Evolutionary conservation across 1,140 invertebrate species (phyloP).

Genomic region (Eubasilissa regina): DNA sequence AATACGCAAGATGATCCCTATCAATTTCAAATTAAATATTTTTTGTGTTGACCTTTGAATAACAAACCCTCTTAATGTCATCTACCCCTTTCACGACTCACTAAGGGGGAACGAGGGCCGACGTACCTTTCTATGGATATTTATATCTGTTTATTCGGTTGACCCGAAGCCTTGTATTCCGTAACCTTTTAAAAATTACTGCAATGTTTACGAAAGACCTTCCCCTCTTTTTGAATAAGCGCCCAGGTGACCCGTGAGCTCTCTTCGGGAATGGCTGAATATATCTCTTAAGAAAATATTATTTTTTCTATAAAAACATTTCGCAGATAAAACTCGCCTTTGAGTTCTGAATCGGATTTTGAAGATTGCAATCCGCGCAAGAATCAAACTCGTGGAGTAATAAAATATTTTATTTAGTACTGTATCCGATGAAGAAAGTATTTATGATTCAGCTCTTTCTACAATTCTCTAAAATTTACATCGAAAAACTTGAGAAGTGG

Average conservation of each 20-base stretch:
- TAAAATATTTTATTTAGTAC: no score
- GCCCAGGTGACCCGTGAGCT: slow-evolving; percentile 54
- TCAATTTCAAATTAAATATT: no score
- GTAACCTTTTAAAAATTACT: slow-evolving; percentile 57
- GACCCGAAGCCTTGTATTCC: slow-evolving; percentile 58
- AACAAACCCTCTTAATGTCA: slow-evolving; percentile 27
- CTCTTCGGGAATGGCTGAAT: slow-evolving; percentile 38
- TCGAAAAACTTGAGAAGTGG: no score
- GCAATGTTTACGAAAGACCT: slow-evolving; percentile 54
- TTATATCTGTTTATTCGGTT: slow-evolving; percentile 59
- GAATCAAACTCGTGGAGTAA: no score
- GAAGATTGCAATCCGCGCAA: no score
- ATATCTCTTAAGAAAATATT: slow-evolving; percentile 49
- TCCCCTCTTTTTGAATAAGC: slow-evolving; percentile 52
- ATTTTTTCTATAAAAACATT: slow-evolving; percentile 56
- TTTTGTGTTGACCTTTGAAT: slow-evolving; percentile 23
- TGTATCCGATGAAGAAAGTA: no score
- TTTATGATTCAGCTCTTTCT: no score
- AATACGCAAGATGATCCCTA: no score
- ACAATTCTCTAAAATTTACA: no score
- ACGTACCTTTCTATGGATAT: slow-evolving; percentile 40
- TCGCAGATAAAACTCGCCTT: slow-evolving; percentile 50
- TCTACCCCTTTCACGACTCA: slow-evolving; percentile 10
- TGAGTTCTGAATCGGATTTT: slow-evolving; percentile 17
- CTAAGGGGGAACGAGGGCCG: not conserved